These are phyloP conservation scores for Pseudomyrmex dendroicus DNA, from an alignment of 1,140 invertebrate species.

Conservation along the genomic window DNA sequence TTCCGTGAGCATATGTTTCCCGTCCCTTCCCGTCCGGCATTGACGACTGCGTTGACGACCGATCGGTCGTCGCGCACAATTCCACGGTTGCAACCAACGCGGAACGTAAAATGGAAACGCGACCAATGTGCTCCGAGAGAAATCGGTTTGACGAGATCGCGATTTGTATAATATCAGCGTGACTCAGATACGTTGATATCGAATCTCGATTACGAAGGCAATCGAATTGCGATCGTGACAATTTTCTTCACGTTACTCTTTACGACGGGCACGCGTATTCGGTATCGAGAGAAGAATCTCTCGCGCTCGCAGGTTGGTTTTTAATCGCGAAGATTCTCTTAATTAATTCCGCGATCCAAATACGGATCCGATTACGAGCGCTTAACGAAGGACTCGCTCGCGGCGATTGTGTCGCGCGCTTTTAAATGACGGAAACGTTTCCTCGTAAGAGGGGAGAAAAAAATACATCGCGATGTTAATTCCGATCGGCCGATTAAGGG, in stretches of 20 bases:
- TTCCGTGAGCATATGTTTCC: background rate
- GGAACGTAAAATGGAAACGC: background rate
- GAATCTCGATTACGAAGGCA: background rate
- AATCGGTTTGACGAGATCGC: background rate
- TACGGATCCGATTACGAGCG: background rate
- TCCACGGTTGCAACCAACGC: background rate
- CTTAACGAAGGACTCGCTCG: background rate
- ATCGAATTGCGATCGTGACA: background rate
- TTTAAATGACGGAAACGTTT: constrained; percentile 38
- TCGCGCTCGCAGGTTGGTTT: background rate
- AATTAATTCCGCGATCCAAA: background rate
- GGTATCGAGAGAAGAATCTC: background rate
- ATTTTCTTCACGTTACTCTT: background rate
- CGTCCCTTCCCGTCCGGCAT: background rate
- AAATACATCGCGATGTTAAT: constrained; percentile 61
- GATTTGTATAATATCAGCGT: background rate
- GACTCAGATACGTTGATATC: background rate
- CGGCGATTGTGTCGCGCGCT: background rate
- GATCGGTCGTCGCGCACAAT: background rate
- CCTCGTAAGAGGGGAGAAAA: constrained; percentile 15
- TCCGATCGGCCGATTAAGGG: constrained; percentile 35
- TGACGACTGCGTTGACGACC: background rate
- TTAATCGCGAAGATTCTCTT: background rate
- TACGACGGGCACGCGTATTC: no score
- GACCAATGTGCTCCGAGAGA: background rate